phyloP scores from a whole-genome alignment of 2,888 invertebrate species.

The Latrodectus hesperus region DNA sequence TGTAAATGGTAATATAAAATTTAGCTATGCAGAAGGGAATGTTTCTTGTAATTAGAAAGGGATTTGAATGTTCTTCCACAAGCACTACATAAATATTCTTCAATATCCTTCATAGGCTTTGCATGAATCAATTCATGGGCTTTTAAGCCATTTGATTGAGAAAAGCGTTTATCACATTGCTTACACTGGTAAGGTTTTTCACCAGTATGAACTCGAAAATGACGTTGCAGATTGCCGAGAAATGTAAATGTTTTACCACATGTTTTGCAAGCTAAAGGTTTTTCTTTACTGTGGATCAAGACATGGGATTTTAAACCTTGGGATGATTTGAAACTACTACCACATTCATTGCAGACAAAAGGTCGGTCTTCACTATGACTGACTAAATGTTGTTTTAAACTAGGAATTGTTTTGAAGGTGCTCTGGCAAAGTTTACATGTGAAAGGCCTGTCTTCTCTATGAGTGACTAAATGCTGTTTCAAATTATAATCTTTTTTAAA shows the following conservation, averaged over 20 bases:
- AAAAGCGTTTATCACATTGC: conserved; percentile 47
- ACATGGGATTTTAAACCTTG: conserved; percentile 57
- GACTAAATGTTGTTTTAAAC: conserved; percentile 58
- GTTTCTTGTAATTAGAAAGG: conserved; percentile 56
- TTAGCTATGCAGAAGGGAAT: conserved; percentile 24
- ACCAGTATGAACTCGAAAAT: conserved; percentile 56
- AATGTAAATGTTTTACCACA: conserved; percentile 58
- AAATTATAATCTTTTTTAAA: conserved; percentile 51
- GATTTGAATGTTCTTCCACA: conserved; percentile 58
- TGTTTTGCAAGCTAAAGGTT: conserved; percentile 53
- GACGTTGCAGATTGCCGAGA: conserved; percentile 58
- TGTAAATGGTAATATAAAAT: background rate
- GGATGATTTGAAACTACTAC: conserved; percentile 50
- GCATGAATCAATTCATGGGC: conserved; percentile 57
- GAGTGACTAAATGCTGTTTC: conserved; percentile 49
- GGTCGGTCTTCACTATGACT: conserved; percentile 61
- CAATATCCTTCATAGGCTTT: conserved; percentile 26
- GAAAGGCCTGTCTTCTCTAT: conserved; percentile 56
- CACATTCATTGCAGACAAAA: conserved; percentile 58
- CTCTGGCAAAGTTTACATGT: conserved; percentile 50
- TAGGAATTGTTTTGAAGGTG: conserved; percentile 53
- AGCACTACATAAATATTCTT: conserved; percentile 37
- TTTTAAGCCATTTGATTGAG: conserved; percentile 64
- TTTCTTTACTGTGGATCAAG: conserved; percentile 54
- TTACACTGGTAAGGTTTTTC: conserved; percentile 59